Evolutionary conservation across 2,888 invertebrate genomes (phyloP), one percentile per base, ranked within the genome.

Genomic region (Digitonthophagus gazella): DNA sequence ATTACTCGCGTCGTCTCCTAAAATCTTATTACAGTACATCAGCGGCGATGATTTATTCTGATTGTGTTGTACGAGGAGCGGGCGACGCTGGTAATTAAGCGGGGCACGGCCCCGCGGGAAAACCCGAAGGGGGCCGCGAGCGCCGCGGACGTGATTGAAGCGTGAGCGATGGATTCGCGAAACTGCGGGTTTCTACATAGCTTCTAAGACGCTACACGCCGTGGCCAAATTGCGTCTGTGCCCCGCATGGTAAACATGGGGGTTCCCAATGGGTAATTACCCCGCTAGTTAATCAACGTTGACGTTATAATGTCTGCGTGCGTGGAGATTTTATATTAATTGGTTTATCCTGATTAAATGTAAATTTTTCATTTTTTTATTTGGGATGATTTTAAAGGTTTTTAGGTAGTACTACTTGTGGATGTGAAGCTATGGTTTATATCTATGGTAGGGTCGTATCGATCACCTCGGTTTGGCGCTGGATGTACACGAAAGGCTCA

Each of bases 1-100:
- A 61, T 61, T 61, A 61, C 61, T 18, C 61, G 61, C 20, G 61
- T 61, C 61, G 20, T 44, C 28, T 44, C 28, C 19, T 61, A 61
- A 61, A 61, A 61, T 61, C 61, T 19, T 61, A 61, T 61, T 61
- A 61, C 61, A 18, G 20, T n/a, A 8, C 61, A 61, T 61, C 61
- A 61, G 20, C 61, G 61, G 61, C 19, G n/a, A 61, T 61, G 61
- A 61, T 61, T 61, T 61, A 61, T 61, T 61, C 61, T 61, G 61
- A 61, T 61, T 61, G 61, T 61, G 61, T 61, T 20, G 61, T 61
- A 61, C 8, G 28, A 44, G 28, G 11, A 44, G 11, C 28, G 28
- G 28, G 28, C 28, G 28, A 44, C 28, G 28, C 28, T 44, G 11
- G 28, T 44, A 44, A 44, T 44, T 44, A 44, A 44, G 28, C 28